These are phyloP conservation scores for Oreonectes daqikongensis DNA, from an alignment of 2,797 vertebrate species.

Conservation along the genomic window DNA sequence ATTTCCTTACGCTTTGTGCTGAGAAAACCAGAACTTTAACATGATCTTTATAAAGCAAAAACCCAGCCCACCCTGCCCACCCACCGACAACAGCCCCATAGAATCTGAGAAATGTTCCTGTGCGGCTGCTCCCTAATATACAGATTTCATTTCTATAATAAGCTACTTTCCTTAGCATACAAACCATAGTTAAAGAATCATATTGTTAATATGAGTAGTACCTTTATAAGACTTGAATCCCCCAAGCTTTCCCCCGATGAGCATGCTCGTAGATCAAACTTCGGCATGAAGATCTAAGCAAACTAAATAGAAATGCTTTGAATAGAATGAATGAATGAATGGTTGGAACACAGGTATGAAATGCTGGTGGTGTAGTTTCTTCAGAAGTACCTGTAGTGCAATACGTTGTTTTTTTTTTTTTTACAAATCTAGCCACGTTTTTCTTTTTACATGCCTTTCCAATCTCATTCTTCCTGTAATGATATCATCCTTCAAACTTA, in stretches of 20 bases:
- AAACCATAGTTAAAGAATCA: conserved; percentile 82
- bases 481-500: conserved; percentile 72
- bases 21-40: conserved; percentile 81
- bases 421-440: conserved; percentile 41
- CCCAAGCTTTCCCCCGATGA: conserved; percentile 66
- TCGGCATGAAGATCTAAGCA: conserved; percentile 70
- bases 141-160: conserved; percentile 87
- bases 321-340: conserved; percentile 42
- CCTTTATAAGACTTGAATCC: conserved; percentile 74
- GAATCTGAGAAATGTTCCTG: conserved; percentile 79
- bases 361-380: conserved; percentile 54
- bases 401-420: conserved; percentile 49
- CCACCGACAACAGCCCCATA: conserved; percentile 62
- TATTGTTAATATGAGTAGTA: conserved; percentile 81
- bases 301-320: conserved; percentile 47
- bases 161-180: conserved; percentile 85
- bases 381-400: conserved; percentile 50
- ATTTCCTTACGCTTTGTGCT: conserved; percentile 80
- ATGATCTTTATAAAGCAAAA: conserved; percentile 75
- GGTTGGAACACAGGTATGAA: conserved; percentile 57
- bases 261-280: conserved; percentile 80
- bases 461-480: conserved; percentile 55
- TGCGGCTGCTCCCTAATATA: conserved; percentile 85
- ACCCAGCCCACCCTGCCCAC: conserved; percentile 49
- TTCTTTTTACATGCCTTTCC: conserved; percentile 48